A percentile compares a stretch with the other conserved stretches of the same genome.
phyloP scores from a whole-genome alignment of 2,888 invertebrate genomes.

The Hirtodrosophila histrioides region DNA sequence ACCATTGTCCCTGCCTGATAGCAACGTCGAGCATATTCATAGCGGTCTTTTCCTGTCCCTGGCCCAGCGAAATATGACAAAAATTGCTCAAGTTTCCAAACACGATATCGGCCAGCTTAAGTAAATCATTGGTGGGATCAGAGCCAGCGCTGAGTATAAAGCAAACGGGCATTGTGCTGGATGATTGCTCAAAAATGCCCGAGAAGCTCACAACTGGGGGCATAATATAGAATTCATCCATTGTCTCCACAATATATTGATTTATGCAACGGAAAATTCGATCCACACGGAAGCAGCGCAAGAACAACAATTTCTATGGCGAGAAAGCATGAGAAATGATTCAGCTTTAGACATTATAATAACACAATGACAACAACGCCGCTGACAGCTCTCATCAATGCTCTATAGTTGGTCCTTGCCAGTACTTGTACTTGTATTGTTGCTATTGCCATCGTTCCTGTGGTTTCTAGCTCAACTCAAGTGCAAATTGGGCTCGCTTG shows the following conservation, averaged over 20 bases:
- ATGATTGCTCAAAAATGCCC: conserved; percentile 93
- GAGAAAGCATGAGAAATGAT: conserved; percentile 38
- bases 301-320: conserved; percentile 89
- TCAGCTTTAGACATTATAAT: conserved; percentile 48
- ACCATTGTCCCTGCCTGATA: conserved; percentile 92
- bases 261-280: conserved; percentile 94
- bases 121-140: conserved; percentile 94
- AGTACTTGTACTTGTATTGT: conserved; percentile 37
- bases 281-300: conserved; percentile 95
- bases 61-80: conserved; percentile 95
- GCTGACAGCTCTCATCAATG: conserved; percentile 59
- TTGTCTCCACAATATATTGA: conserved; percentile 91
- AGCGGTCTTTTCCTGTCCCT: conserved; percentile 95
- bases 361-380: conserved; percentile 38
- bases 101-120: conserved; percentile 90
- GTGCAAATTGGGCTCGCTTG: conserved; percentile 79
- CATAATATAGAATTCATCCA: conserved; percentile 95
- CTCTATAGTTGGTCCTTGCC: conserved; percentile 42
- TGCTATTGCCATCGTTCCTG: conserved; percentile 47
- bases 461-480: conserved; percentile 61
- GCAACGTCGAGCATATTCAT: conserved; percentile 88
- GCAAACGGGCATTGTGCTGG: conserved; percentile 93
- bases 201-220: conserved; percentile 93
- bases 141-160: conserved; percentile 97
- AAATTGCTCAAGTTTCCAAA: conserved; percentile 91